Evolutionary conservation across 2,113 vertebrate genomes (phyloP).

Genomic region (Erinaceus europaeus): DNA sequence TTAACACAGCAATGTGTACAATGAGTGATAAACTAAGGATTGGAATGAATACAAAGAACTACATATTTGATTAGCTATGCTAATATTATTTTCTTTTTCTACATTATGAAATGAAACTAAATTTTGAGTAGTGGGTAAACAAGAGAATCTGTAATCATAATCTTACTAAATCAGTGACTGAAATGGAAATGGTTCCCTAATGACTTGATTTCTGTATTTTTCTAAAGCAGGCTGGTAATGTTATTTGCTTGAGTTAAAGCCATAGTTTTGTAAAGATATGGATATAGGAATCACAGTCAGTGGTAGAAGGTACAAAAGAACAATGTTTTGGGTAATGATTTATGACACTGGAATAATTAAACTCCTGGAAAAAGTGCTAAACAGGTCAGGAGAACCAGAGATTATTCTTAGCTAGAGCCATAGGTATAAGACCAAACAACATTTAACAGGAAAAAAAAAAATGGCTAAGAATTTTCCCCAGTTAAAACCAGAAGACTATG

Average conservation of each 20-base stretch:
- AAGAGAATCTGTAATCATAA: background rate
- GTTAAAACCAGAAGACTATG: background rate
- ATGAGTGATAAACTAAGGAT: background rate
- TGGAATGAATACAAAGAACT: background rate
- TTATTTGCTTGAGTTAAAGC: background rate
- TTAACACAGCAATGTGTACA: background rate
- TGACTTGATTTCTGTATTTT: background rate
- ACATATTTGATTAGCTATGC: background rate
- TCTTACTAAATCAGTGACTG: background rate
- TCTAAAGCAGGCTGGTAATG: background rate
- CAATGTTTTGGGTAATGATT: background rate
- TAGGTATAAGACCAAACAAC: background rate
- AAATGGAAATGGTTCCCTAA: background rate
- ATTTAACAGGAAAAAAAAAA: too few species aligned
- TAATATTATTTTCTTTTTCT: background rate
- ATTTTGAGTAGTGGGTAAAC: background rate
- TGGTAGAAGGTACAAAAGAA: background rate
- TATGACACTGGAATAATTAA: background rate
- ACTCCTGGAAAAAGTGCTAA: background rate
- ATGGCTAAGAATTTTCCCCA: too few species aligned
- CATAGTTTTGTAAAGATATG: background rate
- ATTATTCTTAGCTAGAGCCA: background rate
- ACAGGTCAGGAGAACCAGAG: background rate
- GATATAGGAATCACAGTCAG: background rate
- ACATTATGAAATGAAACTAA: slow-evolving; percentile 4